A percentile compares a stretch with the other conserved stretches of the same genome.
phyloP scores from a whole-genome alignment of 2,113 vertebrate genomes.

The Propithecus coquereli region DNA sequence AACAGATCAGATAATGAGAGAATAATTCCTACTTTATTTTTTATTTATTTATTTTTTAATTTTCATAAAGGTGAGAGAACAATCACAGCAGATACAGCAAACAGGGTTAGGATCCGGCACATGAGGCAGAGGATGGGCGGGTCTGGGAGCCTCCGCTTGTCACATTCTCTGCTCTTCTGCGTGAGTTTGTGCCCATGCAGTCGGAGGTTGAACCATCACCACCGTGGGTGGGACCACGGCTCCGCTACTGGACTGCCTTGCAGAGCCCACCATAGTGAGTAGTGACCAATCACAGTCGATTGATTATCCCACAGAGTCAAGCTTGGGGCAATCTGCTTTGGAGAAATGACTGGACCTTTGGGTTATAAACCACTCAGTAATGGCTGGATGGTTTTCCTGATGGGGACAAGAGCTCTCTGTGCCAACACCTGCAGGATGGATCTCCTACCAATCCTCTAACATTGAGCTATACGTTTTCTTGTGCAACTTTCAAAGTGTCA shows the following conservation, averaged over 20 bases:
- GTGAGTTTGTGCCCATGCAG: background rate
- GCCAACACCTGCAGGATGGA: too few species aligned
- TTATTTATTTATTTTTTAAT: background rate
- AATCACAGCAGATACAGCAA: background rate
- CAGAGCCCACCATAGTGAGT: accelerated
- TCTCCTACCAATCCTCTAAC: accelerated
- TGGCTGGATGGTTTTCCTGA: accelerated
- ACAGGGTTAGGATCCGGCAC: background rate
- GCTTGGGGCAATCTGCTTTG: background rate
- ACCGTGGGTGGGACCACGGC: accelerated
- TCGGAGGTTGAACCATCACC: background rate
- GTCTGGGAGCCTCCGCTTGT: too few species aligned
- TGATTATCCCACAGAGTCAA: background rate
- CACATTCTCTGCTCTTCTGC: background rate
- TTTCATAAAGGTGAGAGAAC: background rate
- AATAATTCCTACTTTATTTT: background rate
- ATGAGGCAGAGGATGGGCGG: too few species aligned
- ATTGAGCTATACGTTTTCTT: background rate
- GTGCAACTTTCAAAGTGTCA: background rate
- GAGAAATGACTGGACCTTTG: background rate
- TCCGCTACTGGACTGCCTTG: background rate
- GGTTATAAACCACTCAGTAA: background rate
- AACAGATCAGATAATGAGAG: background rate
- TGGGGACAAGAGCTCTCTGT: accelerated
- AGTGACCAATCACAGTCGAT: background rate